Evolutionary conservation across 2,113 vertebrate species (phyloP).

Genomic region (Smithornis capensis): DNA sequence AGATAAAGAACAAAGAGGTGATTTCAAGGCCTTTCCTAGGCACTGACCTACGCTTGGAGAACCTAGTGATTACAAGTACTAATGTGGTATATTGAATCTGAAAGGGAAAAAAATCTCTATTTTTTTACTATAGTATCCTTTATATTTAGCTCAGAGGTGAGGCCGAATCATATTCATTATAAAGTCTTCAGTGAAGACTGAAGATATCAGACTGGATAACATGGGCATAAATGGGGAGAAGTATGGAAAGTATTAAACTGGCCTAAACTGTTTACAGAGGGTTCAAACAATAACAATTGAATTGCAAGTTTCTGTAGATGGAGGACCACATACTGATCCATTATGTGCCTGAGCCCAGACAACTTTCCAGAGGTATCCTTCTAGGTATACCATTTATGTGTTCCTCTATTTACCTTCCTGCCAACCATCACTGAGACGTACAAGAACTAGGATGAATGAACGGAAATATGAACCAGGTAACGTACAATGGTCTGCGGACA

Average conservation of each 20-base stretch:
- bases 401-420: background rate
- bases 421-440: background rate
- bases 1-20: background rate
- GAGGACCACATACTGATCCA: background rate
- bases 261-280: background rate
- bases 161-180: background rate
- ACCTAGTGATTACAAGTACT: background rate
- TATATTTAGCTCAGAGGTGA: background rate
- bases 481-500: background rate
- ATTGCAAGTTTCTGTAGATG: background rate
- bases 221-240: background rate
- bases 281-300: background rate
- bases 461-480: accelerated
- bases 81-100: background rate
- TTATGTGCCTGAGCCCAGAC: background rate
- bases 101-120: background rate
- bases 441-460: background rate
- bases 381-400: background rate
- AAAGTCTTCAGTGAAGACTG: background rate
- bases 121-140: background rate
- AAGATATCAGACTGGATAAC: background rate
- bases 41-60: background rate
- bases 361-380: background rate
- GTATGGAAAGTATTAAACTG: background rate
- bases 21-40: background rate